Base-by-base conservation (phyloP, 2,113 vertebrate species). In the Zapus hudsonius region DNA sequence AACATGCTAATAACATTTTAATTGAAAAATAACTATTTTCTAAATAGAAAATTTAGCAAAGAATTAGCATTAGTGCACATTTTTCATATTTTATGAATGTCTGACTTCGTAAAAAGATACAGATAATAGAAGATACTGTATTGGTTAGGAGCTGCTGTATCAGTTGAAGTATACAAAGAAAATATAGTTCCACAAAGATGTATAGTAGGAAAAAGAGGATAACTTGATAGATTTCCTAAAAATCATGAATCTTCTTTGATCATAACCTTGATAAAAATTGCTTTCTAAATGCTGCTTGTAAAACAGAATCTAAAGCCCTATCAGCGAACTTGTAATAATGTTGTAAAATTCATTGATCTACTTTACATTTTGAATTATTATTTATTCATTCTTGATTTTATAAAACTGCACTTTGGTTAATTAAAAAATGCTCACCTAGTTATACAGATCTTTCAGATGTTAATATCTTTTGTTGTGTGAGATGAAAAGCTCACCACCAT, bases 401-500 rank as follows among this genome's bases (percentile, higher is more conserved):
- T 89, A 80, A 73, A 44, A 40, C 1, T 29, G 1, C 69, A 12
- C 2, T 15, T 67, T 87, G 4, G n/a, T 44, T 3, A 22, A 33
- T 76, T 72, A 52, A 23, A 70, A 72, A 52, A 61, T 69, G 55
- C 13, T 17, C 42, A 42, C 10, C 55, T 76, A 82, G 1, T 76
- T 86, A 66, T 76, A n/a, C 16, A 83, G 16, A 57, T 33, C 13
- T 91, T 83, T 72, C 31, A 78, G 92, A 79, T 88, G 33, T 80
- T 74, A 42, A 64, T 7, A 5, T 10, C 25, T 84, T 76, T 94
- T 25, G 31, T 42, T 78, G 19, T 52, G 5, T 78, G 52, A 29
- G 70, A 74, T 33, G 33, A 83, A 69, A 31, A 67, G 8, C n/a
- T 23, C 52, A 38, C 2, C 1, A 55, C 78, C n/a, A 36, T 44